Evolutionary conservation across 2,888 invertebrate genomes (phyloP).

Genomic region (Hybos culiciformis): DNA sequence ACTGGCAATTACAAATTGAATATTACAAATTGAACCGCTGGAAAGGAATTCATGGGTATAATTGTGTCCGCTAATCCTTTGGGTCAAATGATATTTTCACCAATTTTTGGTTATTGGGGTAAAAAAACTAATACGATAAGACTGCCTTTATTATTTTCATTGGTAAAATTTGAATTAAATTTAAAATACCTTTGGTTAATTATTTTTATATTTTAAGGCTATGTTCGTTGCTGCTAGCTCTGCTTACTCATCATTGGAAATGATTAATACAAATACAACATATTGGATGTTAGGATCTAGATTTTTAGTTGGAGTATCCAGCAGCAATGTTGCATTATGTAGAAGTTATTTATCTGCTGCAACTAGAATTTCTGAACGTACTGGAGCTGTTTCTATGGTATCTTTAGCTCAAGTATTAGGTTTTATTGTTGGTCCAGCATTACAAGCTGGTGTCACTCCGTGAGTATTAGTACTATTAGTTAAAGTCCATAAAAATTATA

Average conservation of each 20-base stretch:
- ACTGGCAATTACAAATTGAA: no score
- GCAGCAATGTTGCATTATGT: constrained; percentile 72
- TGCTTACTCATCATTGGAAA: no score
- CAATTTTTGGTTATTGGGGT: constrained; percentile 72
- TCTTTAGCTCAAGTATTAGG: constrained; percentile 76
- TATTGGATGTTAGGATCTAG: no score
- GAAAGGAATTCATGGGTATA: constrained; percentile 70
- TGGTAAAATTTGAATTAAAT: constrained; percentile 60
- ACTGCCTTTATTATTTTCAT: constrained; percentile 53
- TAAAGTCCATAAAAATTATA: no score
- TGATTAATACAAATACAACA: no score
- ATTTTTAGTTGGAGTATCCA: no score
- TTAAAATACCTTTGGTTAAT: no score
- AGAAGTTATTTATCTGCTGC: constrained; percentile 75
- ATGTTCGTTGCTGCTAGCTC: no score
- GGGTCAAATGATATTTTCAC: constrained; percentile 76
- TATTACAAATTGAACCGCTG: no score
- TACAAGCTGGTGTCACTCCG: constrained; percentile 72
- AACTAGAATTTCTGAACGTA: constrained; percentile 64
- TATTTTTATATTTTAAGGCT: no score
- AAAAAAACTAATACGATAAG: constrained; percentile 60
- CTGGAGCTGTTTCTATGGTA: constrained; percentile 68
- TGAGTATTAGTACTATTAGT: no score
- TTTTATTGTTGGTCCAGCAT: constrained; percentile 71
- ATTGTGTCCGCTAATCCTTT: constrained; percentile 78